Evolutionary conservation across 2,797 vertebrate genomes (phyloP), one percentile per base, ranked within the genome.

Genomic region (Aldrovandia affinis): DNA sequence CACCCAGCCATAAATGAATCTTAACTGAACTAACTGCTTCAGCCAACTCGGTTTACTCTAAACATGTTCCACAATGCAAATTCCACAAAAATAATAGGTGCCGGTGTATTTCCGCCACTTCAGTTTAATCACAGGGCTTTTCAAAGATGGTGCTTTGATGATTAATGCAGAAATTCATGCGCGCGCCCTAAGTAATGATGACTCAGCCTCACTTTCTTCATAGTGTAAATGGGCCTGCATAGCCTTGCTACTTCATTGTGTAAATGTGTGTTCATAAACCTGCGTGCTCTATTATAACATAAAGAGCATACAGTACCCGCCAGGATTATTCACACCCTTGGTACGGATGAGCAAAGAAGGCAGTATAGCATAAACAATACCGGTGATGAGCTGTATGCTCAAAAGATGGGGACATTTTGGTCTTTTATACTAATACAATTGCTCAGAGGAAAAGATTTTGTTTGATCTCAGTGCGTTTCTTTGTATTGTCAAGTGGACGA

Each of bases 401-500:
- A n/a, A n/a, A n/a, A n/a, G n/a, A n/a, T n/a, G n/a, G n/a, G n/a
- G n/a, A n/a, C n/a, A n/a, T n/a, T n/a, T n/a, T n/a, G n/a, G n/a
- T n/a, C n/a, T n/a, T n/a, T n/a, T n/a, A n/a, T n/a, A n/a, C n/a
- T n/a, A n/a, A n/a, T n/a, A n/a, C n/a, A n/a, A n/a, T n/a, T n/a
- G n/a, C n/a, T n/a, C n/a, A n/a, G n/a, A n/a, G n/a, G n/a, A n/a
- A n/a, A n/a, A n/a, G n/a, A n/a, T n/a, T n/a, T n/a, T 75, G 82
- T 82, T 63, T 86, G 77, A 39, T 82, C 50, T 85, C 68, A 36
- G 70, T 70, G 61, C 84, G 12, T 36, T 80, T 83, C 79, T 68
- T 75, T 83, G 65, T 85, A 84, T 86, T 85, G 83, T 86, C 85
- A 70, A 57, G 84, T 22, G 4, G 33, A 70, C 20, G 42, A 77